Base-by-base conservation (phyloP, 2,797 vertebrate species). In the Poecilia velifera region DNA sequence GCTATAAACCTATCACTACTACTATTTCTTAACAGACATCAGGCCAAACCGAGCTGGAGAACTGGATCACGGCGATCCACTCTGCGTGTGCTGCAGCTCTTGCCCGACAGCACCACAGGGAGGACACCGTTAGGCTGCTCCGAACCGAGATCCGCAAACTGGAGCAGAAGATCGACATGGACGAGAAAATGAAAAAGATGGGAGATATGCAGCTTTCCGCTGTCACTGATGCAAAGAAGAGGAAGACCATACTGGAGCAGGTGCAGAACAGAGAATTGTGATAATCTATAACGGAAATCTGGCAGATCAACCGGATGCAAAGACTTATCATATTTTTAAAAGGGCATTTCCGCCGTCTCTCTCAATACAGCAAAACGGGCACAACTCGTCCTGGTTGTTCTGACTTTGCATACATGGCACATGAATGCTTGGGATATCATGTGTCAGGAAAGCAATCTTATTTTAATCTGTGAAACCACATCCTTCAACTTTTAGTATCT, bases 101-200 rank as follows among this genome's bases (percentile, higher is more conserved):
- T 0, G 98, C 97, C 0, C 95, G 97, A 6, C 97, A 97, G 86
- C 97, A 98, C 84, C 97, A 97, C 96, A 95, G 97, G 83, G 97
- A 98, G 55, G 98, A 98, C 88, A 98, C 97, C 0, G 94, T 98
- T 73, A 95, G 97, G 2, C 94, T 98, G 73, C 94, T 98, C 41
- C 94, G 94, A 55, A 96, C 97, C 0, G 97, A 98, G 85, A 96
- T 98, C 85, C 97, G 96, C 49, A 98, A 98, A 85, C 95, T 99
- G 82, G 98, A 99, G 91, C 98, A 99, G 93, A 99, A 98, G 95
- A 98, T 99, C 0, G 98, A 99, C 92, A 99, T 99, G 98, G 98
- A 99, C 0, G 98, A 99, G 90, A 99, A 99, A 94, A 99, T 99
- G 98, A 99, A 98, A 95, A 99, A 99, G 82, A 99, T 99, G 98